These are phyloP conservation scores for Catajapyx aquilonaris DNA, from an alignment of 1,140 invertebrate species.

Conservation along the genomic window DNA sequence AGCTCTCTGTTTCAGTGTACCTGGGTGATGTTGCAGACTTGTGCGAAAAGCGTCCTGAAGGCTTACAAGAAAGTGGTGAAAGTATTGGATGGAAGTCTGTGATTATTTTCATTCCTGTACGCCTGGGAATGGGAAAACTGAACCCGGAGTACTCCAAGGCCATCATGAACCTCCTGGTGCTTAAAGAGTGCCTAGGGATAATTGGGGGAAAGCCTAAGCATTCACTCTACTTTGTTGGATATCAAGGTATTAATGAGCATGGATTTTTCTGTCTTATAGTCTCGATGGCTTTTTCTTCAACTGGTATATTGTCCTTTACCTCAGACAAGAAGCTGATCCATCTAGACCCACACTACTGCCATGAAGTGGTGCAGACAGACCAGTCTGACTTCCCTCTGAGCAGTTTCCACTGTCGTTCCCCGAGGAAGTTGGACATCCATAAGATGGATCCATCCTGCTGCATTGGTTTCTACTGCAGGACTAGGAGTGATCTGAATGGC, in stretches of 20 bases:
- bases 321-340: conserved; percentile 72
- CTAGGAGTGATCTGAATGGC: conserved; percentile 50
- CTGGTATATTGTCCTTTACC: conserved; percentile 1
- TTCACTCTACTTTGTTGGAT: conserved; percentile 79
- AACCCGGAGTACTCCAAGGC: conserved; percentile 66
- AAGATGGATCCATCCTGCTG: conserved; percentile 88
- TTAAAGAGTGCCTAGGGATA: conserved; percentile 67
- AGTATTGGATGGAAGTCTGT: conserved; percentile 57
- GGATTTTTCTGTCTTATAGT: conserved; percentile 8
- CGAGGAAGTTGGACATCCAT: conserved; percentile 62
- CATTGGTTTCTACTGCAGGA: conserved; percentile 69
- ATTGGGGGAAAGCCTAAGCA: conserved; percentile 80
- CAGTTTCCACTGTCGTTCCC: conserved; percentile 66
- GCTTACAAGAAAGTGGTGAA: no score
- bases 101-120: conserved; percentile 61
- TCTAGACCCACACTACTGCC: conserved; percentile 81
- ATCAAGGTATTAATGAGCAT: no score
- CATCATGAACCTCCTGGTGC: conserved; percentile 51
- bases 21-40: conserved; percentile 2
- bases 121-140: conserved; percentile 61
- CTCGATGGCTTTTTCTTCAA: no score
- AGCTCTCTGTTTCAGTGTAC: neutral
- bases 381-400: conserved; percentile 44
- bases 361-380: conserved; percentile 66
- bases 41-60: neutral